Percentiles rank a stretch among this genome's conserved stretches.
These are phyloP conservation scores for Atherinomorus stipes DNA, from an alignment of 2,113 vertebrate genomes.

Conservation along the genomic window DNA sequence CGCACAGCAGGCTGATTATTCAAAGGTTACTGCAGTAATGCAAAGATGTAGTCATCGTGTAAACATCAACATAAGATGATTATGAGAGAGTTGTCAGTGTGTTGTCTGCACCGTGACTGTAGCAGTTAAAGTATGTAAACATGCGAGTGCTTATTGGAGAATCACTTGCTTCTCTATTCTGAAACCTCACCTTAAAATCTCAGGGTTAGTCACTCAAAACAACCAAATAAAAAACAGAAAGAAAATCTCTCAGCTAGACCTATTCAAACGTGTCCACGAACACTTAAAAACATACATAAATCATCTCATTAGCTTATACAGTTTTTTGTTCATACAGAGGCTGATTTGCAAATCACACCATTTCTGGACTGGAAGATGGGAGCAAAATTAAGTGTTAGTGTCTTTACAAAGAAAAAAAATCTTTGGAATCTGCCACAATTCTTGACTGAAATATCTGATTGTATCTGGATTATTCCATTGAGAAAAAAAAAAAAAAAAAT, in stretches of 20 bases:
- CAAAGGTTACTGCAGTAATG: constrained; percentile 66
- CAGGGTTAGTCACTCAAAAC: constrained; percentile 74
- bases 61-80: constrained; percentile 74
- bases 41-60: constrained; percentile 69
- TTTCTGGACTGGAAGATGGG: constrained; percentile 82
- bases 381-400: constrained; percentile 46
- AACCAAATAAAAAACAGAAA: constrained; percentile 34
- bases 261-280: constrained; percentile 62
- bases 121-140: constrained; percentile 81
- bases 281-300: constrained; percentile 64
- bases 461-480: constrained; percentile 77
- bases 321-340: constrained; percentile 69
- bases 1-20: constrained; percentile 40
- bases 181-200: constrained; percentile 68
- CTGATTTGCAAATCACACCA: constrained; percentile 68
- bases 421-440: constrained; percentile 91
- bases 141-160: constrained; percentile 60
- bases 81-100: constrained; percentile 57
- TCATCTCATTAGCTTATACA: constrained; percentile 90
- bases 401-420: constrained; percentile 62
- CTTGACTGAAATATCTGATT: constrained; percentile 82
- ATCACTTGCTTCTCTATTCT: constrained; percentile 58
- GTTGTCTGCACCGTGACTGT: constrained; percentile 54
- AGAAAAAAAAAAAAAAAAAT: constrained; percentile 63
- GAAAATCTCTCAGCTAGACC: constrained; percentile 55